These are phyloP conservation scores for Manduca sexta DNA, from an alignment of 1,140 invertebrate species.

Conservation along the genomic window DNA sequence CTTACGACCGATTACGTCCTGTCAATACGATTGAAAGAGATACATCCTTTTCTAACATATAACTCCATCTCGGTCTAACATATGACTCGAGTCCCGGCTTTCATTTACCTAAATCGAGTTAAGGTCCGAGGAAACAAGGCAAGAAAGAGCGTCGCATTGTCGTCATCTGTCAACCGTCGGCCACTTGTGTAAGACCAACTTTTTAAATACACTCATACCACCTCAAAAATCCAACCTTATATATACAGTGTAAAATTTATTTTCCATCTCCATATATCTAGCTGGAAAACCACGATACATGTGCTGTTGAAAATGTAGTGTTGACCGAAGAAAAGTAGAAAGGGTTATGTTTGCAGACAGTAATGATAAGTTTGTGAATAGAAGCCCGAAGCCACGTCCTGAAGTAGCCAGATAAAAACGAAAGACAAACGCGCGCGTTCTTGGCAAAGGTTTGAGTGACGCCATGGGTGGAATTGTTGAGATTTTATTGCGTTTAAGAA, in stretches of 20 bases:
- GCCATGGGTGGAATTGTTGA: too few relatives aligned
- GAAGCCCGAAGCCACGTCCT: conserved; percentile 4
- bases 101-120: conserved; percentile 53
- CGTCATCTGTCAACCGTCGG: conserved; percentile 48
- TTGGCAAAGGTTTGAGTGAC: conserved; percentile 5
- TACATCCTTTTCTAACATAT: not conserved
- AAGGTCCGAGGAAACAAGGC: conserved; percentile 46
- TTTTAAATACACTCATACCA: not conserved
- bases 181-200: conserved; percentile 16
- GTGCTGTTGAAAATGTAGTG: conserved; percentile 1
- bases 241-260: not conserved
- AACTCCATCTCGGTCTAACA: conserved; percentile 8
- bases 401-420: conserved; percentile 5
- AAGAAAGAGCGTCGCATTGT: conserved; percentile 48
- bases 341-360: not conserved
- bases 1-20: conserved; percentile 13
- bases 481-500: too few relatives aligned
- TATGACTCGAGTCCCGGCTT: conserved; percentile 30
- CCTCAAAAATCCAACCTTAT: not conserved
- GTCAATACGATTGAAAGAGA: conserved; percentile 1
- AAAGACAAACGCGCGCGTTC: conserved; percentile 7
- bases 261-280: conserved; percentile 5
- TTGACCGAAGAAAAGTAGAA: not conserved
- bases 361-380: not conserved
- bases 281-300: conserved; percentile 21